Conservation (phyloP, 1,140 invertebrate species). For the Brachionus asplanchnoidis region DNA sequence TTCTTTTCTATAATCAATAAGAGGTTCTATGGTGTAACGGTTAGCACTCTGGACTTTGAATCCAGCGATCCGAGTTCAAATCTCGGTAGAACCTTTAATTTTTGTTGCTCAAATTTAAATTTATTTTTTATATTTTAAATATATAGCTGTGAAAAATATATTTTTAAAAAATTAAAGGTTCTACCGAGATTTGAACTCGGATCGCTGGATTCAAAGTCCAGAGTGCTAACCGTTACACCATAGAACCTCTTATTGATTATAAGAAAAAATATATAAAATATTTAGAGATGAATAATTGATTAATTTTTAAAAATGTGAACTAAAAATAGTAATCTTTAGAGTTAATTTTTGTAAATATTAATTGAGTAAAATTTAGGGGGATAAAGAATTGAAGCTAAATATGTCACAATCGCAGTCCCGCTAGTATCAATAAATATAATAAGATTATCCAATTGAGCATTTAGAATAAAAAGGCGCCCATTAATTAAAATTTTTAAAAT, state of each 20-base stretch:
- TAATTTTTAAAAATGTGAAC: too few relatives aligned
- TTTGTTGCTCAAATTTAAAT: not conserved
- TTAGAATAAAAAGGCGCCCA: too few relatives aligned
- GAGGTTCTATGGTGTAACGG: conserved; percentile 25
- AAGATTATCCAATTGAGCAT: too few relatives aligned
- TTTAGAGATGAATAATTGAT: too few relatives aligned
- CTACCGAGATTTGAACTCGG: conserved; percentile 31
- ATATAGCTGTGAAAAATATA: too few relatives aligned
- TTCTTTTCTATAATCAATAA: not conserved
- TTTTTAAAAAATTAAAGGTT: not conserved
- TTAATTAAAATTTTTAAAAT: too few relatives aligned
- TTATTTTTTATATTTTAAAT: not conserved
- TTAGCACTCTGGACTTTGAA: conserved; percentile 32
- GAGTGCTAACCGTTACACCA: conserved; percentile 31
- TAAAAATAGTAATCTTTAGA: too few relatives aligned
- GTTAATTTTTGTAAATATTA: too few relatives aligned
- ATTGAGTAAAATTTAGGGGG: too few relatives aligned
- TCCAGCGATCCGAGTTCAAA: conserved; percentile 26
- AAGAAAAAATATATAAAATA: not conserved
- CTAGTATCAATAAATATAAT: too few relatives aligned
- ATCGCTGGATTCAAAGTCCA: conserved; percentile 30
- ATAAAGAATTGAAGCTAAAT: too few relatives aligned
- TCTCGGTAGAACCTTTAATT: conserved; percentile 10
- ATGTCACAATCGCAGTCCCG: too few relatives aligned
- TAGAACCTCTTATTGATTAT: not conserved